Evolutionary conservation across 2,888 invertebrate genomes (phyloP).

Genomic region (Platycheirus albimanus): DNA sequence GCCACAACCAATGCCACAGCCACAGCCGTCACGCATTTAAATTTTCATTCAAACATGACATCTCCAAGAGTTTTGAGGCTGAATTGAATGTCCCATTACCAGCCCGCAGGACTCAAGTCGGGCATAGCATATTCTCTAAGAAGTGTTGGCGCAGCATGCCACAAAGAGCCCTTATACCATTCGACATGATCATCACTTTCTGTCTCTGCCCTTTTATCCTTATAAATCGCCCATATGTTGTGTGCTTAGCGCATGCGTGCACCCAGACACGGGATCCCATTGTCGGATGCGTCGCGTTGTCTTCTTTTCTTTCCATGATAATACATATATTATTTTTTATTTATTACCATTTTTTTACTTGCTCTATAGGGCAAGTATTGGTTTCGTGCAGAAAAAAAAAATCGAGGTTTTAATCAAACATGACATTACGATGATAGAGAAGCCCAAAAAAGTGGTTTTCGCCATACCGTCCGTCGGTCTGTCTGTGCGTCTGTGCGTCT

Average conservation of each 20-base stretch:
- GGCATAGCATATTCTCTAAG: neutral
- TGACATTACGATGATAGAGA: too few relatives aligned
- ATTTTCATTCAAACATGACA: conserved; percentile 56
- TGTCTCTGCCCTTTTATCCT: conserved; percentile 56
- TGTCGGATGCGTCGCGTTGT: conserved; percentile 53
- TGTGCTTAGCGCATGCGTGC: conserved; percentile 68
- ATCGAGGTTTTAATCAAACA: too few relatives aligned
- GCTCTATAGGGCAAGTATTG: too few relatives aligned
- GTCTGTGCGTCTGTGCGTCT: too few relatives aligned
- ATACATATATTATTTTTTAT: conserved; percentile 45
- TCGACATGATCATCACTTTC: conserved; percentile 40
- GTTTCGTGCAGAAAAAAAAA: too few relatives aligned
- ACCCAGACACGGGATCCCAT: conserved; percentile 60
- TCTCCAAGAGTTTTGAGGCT: conserved; percentile 26
- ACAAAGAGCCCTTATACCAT: conserved; percentile 15
- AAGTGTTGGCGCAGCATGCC: conserved; percentile 31
- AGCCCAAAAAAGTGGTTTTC: too few relatives aligned
- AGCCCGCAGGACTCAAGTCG: conserved; percentile 24
- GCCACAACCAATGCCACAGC: neutral
- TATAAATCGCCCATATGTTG: conserved; percentile 61
- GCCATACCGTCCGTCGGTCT: too few relatives aligned
- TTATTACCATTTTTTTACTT: conserved; percentile 29
- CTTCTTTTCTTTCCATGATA: conserved; percentile 41
- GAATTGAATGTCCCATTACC: conserved; percentile 41
- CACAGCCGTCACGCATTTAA: conserved; percentile 37